phyloP scores from a whole-genome alignment of 2,888 invertebrate genomes.

The Andrena fulva region DNA sequence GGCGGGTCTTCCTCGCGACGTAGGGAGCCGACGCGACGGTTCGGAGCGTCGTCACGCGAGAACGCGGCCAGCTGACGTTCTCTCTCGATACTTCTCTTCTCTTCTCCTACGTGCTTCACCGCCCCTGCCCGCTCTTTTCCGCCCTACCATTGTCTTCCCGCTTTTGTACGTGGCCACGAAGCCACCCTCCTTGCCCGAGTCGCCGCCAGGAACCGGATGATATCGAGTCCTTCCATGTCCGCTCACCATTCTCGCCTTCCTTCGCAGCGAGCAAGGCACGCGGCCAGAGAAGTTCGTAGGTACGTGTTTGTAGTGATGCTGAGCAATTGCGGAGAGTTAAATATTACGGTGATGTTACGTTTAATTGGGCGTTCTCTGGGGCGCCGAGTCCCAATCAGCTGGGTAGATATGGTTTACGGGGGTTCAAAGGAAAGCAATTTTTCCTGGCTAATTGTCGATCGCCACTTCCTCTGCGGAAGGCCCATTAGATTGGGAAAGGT shows the following conservation, averaged over 20 bases:
- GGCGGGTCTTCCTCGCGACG: slow-evolving; percentile 70
- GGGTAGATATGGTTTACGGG: neutral
- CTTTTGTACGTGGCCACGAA: slow-evolving; percentile 63
- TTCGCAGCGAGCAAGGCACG: neutral
- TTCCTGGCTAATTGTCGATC: slow-evolving; percentile 45
- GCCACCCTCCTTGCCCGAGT: slow-evolving; percentile 38
- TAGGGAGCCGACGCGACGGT: slow-evolving; percentile 70
- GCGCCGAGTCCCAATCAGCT: neutral
- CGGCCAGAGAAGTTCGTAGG: neutral
- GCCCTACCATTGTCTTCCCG: slow-evolving; percentile 50
- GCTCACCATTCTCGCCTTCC: neutral
- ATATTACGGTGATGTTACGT: neutral
- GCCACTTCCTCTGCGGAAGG: slow-evolving; percentile 52
- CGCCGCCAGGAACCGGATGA: slow-evolving; percentile 18
- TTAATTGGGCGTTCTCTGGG: neutral
- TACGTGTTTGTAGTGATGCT: neutral
- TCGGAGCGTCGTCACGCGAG: slow-evolving; percentile 80
- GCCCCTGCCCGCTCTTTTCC: slow-evolving; percentile 30
- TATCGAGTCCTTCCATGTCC: neutral
- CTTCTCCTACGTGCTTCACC: slow-evolving; percentile 20
- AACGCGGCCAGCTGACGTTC: slow-evolving; percentile 80
- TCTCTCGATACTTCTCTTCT: slow-evolving; percentile 59
- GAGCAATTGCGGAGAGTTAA: neutral
- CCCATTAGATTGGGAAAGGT: slow-evolving; percentile 52
- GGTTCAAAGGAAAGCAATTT: slow-evolving; percentile 23